Conservation (phyloP, 2,888 invertebrate genomes). For the Drosophila kuntzei region DNA sequence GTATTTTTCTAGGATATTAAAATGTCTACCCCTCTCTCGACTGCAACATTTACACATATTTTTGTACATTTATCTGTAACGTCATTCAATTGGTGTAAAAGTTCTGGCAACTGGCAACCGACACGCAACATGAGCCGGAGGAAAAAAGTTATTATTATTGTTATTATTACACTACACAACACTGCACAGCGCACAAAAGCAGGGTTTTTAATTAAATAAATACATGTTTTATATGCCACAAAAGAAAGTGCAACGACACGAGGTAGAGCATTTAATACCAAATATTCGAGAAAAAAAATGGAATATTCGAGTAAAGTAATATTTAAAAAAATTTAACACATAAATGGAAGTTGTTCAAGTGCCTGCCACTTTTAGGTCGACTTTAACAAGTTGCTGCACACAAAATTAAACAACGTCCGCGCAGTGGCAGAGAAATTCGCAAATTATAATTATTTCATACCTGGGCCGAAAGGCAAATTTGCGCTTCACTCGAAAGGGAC, state of each 20-base stretch:
- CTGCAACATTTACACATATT: slow-evolving; percentile 2
- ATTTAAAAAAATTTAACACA: slow-evolving; percentile 42
- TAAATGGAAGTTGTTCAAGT: slow-evolving; percentile 49
- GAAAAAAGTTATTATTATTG: slow-evolving; percentile 47
- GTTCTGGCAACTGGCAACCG: slow-evolving; percentile 29
- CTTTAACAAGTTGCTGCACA: slow-evolving; percentile 71
- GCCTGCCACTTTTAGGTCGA: slow-evolving; percentile 47
- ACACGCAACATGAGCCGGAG: slow-evolving; percentile 2
- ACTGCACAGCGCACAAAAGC: slow-evolving; percentile 20
- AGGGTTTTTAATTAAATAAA: slow-evolving; percentile 72
- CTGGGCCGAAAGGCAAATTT: slow-evolving; percentile 72
- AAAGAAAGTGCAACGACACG: slow-evolving; percentile 44
- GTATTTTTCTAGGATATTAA: slow-evolving; percentile 28
- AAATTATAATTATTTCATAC: slow-evolving; percentile 76
- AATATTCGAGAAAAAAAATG: slow-evolving; percentile 1
- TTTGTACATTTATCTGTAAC: slow-evolving; percentile 36
- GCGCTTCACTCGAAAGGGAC: slow-evolving; percentile 68
- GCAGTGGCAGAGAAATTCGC: slow-evolving; percentile 50
- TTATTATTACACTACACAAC: slow-evolving; percentile 60
- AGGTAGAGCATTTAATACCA: slow-evolving; percentile 22
- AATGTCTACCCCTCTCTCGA: neutral
- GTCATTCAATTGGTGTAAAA: slow-evolving; percentile 55
- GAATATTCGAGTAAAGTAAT: slow-evolving; percentile 3
- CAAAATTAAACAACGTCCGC: slow-evolving; percentile 70
- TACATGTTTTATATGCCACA: slow-evolving; percentile 62